Evolutionary conservation across 2,888 invertebrate species (phyloP), one percentile per base, ranked within the genome.

Genomic region (Anarsia innoxiella): DNA sequence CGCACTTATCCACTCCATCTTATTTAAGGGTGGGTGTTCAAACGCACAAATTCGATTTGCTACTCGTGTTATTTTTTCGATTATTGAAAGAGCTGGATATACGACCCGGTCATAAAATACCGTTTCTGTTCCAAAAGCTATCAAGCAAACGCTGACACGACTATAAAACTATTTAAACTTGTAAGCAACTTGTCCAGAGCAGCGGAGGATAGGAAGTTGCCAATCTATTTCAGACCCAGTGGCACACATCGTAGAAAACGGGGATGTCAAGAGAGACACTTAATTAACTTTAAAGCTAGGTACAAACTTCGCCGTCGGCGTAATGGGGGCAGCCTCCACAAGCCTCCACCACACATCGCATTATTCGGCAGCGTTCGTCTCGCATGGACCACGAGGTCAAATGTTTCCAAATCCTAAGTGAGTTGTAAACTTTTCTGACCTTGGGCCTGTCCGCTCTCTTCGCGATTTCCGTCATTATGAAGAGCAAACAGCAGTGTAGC

Each of bases 211-310:
- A 42, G 39, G 41, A 54, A 55, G 59, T 56, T 63, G 64, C 54
- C 63, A 62, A 66, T 64, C 56, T 53, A 49, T 60, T 53, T 56
- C 51, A 59, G 51, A 49, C 54, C 49, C 55, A 50, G n/a, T n/a
- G n/a, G 54, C 49, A 36, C 61, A 66, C 62, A 63, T 68, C 60
- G 62, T 48, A 58, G 59, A 57, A 57, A 66, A 65, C 63, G 50
- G 51, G 56, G 56, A 46, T 57, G 53, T 61, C 56, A 58, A 51
- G 48, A 50, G 54, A 54, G 59, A 64, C 62, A 66, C 61, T 72
- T 75, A 74, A 76, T 76, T 75, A 76, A 74, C 72, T 76, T 71
- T 72, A 71, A 66, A 71, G 66, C 65, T 70, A 66, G 67, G 64
- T 58, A 56, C 55, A 58, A 75, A 74, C 66, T 73, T 70, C 51